Percentiles rank a stretch among this genome's conserved stretches.
Evolutionary conservation across 2,113 vertebrate species (phyloP).

Genomic region (Percopsis transmontana): DNA sequence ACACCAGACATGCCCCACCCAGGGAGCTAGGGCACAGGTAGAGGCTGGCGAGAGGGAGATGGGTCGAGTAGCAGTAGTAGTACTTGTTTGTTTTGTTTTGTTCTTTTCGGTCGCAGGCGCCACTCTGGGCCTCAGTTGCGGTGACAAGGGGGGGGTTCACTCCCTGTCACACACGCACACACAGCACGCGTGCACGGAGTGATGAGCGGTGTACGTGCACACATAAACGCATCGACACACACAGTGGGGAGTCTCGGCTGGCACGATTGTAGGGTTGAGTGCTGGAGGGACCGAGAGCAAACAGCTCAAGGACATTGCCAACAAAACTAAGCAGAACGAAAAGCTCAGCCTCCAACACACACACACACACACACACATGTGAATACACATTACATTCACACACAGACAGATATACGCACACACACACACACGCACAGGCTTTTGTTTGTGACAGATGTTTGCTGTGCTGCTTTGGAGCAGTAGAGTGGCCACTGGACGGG

Average conservation of each 20-base stretch:
- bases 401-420: conserved; percentile 26
- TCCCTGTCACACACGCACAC: not conserved
- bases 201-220: not conserved
- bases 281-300: conserved; percentile 36
- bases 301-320: conserved; percentile 47
- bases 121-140: too few relatives aligned
- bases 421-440: conserved; percentile 18
- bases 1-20: conserved; percentile 45
- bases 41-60: conserved; percentile 9
- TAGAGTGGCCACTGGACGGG: conserved; percentile 54
- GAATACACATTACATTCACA: conserved; percentile 17
- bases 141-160: not conserved
- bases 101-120: too few relatives aligned
- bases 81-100: too few relatives aligned
- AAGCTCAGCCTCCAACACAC: not conserved
- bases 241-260: conserved; percentile 38
- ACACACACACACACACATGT: conserved; percentile 15
- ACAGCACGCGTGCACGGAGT: not conserved
- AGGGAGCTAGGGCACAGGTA: conserved; percentile 8
- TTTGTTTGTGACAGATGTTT: conserved; percentile 59
- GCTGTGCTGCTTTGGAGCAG: conserved; percentile 45
- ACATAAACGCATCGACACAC: conserved; percentile 1
- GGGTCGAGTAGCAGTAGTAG: not conserved
- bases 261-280: conserved; percentile 40
- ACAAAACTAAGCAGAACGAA: conserved; percentile 58